Percentiles rank a stretch among this genome's conserved stretches.
Evolutionary conservation across 2,888 invertebrate genomes (phyloP).

Genomic region (Caenorhabditis auriculariae): DNA sequence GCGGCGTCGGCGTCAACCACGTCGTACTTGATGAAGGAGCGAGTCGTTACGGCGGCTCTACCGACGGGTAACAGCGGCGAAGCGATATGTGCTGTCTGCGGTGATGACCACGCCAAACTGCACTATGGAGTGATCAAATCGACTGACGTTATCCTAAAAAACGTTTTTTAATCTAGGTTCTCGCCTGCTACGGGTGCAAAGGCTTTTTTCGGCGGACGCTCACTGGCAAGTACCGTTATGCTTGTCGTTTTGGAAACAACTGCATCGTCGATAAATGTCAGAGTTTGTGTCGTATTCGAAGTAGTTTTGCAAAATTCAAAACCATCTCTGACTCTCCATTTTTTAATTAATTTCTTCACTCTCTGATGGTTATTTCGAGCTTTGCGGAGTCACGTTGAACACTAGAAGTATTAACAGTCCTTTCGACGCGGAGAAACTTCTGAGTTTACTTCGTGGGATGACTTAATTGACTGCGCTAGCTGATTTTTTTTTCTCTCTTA

Average conservation of each 20-base stretch:
- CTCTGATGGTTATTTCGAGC: too few species aligned
- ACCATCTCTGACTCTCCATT: too few species aligned
- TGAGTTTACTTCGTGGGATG: too few species aligned
- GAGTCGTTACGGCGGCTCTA: neutral
- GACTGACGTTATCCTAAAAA: neutral
- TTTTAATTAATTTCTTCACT: too few species aligned
- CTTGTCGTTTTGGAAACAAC: conserved; percentile 61
- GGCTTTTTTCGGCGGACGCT: conserved; percentile 60
- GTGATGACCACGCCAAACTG: conserved; percentile 58
- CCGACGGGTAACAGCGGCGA: conserved; percentile 25
- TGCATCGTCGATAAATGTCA: conserved; percentile 62
- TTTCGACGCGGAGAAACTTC: too few species aligned
- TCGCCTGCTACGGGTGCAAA: conserved; percentile 52
- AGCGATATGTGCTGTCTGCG: conserved; percentile 59
- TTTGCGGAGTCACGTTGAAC: too few species aligned
- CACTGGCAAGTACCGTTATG: conserved; percentile 55
- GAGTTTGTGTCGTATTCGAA: neutral
- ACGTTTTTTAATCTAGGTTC: conserved; percentile 24
- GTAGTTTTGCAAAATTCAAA: neutral
- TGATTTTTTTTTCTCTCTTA: too few species aligned
- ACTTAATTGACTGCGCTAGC: too few species aligned
- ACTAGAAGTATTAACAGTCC: too few species aligned
- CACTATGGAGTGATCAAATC: conserved; percentile 49
- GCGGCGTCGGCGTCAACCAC: conserved; percentile 26
- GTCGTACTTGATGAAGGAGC: conserved; percentile 25